phyloP scores from a whole-genome alignment of 1,140 invertebrate species.

The Bactericera cockerelli region DNA sequence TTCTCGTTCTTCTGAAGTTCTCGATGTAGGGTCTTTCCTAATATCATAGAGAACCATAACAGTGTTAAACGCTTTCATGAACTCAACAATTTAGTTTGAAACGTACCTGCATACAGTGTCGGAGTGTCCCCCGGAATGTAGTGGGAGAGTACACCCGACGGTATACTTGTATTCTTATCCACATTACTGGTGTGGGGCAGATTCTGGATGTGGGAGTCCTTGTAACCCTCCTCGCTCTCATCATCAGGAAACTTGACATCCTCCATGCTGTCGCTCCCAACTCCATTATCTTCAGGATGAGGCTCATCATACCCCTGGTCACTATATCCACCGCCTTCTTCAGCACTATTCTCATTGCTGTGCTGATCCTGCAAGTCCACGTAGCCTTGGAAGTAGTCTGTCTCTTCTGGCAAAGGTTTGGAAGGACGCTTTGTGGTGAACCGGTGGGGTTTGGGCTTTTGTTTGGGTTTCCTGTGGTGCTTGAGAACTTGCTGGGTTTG shows the following conservation, averaged over 20 bases:
- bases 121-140: conserved; percentile 41
- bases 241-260: background rate
- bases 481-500: conserved; percentile 7
- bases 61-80: no score
- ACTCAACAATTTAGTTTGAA: no score
- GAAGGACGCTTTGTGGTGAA: conserved; percentile 26
- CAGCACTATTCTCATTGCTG: background rate
- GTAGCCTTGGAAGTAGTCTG: conserved; percentile 65
- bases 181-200: background rate
- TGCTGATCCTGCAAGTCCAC: conserved; percentile 42
- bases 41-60: no score
- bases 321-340: background rate
- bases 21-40: no score
- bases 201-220: conserved; percentile 8
- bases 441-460: background rate
- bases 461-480: background rate
- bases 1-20: no score
- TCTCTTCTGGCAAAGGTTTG: conserved; percentile 45
- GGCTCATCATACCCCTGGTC: background rate
- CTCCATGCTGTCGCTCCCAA: background rate
- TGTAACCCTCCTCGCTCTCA: background rate
- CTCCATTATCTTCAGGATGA: background rate
- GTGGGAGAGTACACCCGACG: conserved; percentile 26
- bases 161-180: conserved; percentile 15
- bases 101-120: conserved; percentile 40